Base-by-base conservation (phyloP, 1,140 invertebrate species). In the Drosophila pandora region DNA sequence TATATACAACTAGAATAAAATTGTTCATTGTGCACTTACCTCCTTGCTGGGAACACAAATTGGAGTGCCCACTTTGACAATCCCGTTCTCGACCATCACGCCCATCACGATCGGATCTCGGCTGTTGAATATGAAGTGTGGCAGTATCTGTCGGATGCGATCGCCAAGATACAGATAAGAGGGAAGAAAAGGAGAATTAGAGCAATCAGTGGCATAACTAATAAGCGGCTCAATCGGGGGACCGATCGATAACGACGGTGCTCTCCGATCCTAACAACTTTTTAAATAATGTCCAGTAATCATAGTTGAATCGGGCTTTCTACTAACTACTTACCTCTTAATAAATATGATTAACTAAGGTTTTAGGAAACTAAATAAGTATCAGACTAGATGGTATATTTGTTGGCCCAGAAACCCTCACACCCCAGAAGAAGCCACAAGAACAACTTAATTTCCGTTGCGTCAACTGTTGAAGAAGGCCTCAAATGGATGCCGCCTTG, bases 101-200 rank as follows among this genome's bases (percentile, higher is more conserved):
- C 99, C 99, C 76, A 97, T 94, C 7, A 99, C 97, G 89, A 99
- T 99, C 0, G 99, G 99, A 93, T 99, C 98, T 57, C 99, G 94
- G 2, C 97, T 97, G 92, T 99, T 99, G 94, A 99, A 99, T 71
- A 99, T 95, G 92, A 95, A 98, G 92, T 99, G 96, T 39, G 95
- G 95, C 85, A 95, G 90, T 67, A 95, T 93, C 92, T 94, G 92
- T 56, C 69, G 63, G 52, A 45, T 30, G 37, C 22, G n/a, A 67
- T 63, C 63, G 58, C 30, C 12, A 5, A 21, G 41, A 47, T 25
- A 55, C 12, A 28, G 25, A 28, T 28, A 28, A 28, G 25, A 28
- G 25, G 25, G 25, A 28, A 28, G 25, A 28, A 28, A 50, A 12
- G 12, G 23, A 6, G 25, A 41, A 72, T 59, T 65, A 75, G 64